Percentiles rank a stretch among this genome's conserved stretches.
phyloP scores from a whole-genome alignment of 2,113 vertebrate genomes.

The Oceanites oceanicus region DNA sequence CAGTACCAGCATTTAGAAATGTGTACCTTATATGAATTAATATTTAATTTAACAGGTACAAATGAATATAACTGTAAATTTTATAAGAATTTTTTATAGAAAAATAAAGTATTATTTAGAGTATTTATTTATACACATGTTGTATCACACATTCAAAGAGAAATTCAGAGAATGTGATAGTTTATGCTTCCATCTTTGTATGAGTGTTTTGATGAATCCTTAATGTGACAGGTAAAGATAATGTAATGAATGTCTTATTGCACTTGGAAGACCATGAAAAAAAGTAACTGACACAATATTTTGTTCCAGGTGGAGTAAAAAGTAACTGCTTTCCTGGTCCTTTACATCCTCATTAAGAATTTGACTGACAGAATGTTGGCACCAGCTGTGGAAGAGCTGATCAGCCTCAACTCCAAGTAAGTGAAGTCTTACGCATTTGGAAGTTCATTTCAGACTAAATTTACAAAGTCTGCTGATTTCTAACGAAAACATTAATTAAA shows the following conservation, averaged over 20 bases:
- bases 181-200: not conserved
- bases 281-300: slow-evolving; percentile 45
- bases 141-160: not conserved
- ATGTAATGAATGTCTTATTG: slow-evolving; percentile 6
- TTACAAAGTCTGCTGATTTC: not conserved
- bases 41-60: not conserved
- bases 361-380: slow-evolving; percentile 81
- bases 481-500: not conserved
- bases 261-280: not conserved
- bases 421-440: slow-evolving; percentile 12
- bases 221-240: slow-evolving; percentile 42
- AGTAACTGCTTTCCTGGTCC: slow-evolving; percentile 67
- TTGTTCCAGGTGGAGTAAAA: slow-evolving; percentile 76
- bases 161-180: slow-evolving; percentile 14
- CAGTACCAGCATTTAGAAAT: not conserved
- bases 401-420: slow-evolving; percentile 84
- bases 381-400: slow-evolving; percentile 71
- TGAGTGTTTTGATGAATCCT: not conserved
- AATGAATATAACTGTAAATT: not conserved
- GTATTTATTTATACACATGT: not conserved
- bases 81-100: not conserved
- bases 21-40: not conserved
- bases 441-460: not conserved
- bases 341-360: slow-evolving; percentile 16
- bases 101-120: not conserved